These are phyloP conservation scores for Phyllostomus discolor DNA, from an alignment of 2,113 vertebrate genomes.

Conservation along the genomic window DNA sequence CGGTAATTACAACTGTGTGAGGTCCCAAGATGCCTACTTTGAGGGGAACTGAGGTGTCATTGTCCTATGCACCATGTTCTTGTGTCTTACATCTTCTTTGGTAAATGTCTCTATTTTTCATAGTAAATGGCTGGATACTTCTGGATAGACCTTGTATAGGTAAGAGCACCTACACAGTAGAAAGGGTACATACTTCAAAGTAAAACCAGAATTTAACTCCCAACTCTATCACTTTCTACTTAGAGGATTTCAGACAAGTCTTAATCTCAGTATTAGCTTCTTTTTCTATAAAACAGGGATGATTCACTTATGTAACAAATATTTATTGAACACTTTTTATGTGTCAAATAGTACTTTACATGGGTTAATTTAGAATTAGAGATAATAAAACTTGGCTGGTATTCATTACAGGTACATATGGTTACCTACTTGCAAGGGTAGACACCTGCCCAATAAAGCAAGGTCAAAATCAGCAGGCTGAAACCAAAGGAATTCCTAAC, in stretches of 20 bases:
- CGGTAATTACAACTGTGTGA: no score
- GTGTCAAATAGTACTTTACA: background rate
- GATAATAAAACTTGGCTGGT: background rate
- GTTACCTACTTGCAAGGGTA: background rate
- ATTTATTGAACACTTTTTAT: background rate
- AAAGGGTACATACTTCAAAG: background rate
- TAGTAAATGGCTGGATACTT: no score
- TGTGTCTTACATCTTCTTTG: no score
- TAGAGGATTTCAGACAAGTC: background rate
- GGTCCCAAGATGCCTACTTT: no score
- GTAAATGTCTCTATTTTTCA: no score
- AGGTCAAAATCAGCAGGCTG: background rate
- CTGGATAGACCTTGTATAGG: background rate
- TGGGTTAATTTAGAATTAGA: background rate
- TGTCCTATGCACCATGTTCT: no score
- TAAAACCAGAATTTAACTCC: background rate
- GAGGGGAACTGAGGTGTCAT: no score
- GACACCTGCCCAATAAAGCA: background rate
- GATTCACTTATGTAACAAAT: slow-evolving; percentile 23
- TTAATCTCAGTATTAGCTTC: background rate
- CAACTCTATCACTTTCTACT: background rate
- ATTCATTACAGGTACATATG: background rate
- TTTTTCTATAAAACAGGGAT: slow-evolving; percentile 14
- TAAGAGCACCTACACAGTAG: background rate
- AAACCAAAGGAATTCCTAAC: background rate